Conservation (phyloP, 2,113 vertebrate genomes). For the Pelvicachromis taeniatus region DNA sequence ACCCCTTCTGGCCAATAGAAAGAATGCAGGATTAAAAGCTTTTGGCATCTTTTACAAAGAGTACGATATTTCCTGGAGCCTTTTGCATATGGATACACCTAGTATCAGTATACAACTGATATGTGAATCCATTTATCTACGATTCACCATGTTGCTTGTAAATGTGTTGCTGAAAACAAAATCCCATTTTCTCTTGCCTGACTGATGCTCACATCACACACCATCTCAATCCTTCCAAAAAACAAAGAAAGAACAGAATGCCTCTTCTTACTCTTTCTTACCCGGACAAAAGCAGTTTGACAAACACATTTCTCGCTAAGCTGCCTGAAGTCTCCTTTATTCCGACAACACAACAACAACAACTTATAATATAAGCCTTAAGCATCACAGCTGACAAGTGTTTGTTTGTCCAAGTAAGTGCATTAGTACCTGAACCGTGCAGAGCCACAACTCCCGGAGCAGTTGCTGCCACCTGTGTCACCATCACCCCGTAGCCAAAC, state of each 20-base stretch:
- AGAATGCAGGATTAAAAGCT: background rate
- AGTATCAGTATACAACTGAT: background rate
- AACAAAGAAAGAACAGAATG: background rate
- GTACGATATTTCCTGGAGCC: background rate
- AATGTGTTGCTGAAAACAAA: background rate
- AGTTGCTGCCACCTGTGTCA: conserved; percentile 87
- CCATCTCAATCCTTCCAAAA: background rate
- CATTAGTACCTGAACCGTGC: conserved; percentile 80
- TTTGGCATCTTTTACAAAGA: background rate
- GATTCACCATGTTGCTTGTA: background rate
- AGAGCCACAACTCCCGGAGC: conserved; percentile 82
- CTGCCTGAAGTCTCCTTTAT: background rate
- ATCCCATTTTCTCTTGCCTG: background rate
- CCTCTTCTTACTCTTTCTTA: background rate
- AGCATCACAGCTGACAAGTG: background rate
- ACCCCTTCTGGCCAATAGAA: background rate
- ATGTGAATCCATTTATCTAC: background rate
- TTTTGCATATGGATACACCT: background rate
- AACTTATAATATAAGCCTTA: background rate
- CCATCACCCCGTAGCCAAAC: conserved; percentile 83
- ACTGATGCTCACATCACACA: background rate
- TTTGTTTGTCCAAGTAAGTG: background rate
- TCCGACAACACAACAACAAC: background rate
- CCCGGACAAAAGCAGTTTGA: background rate
- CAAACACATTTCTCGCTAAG: background rate